phyloP scores from a whole-genome alignment of 2,888 invertebrate genomes.

The Beris morrisii region DNA sequence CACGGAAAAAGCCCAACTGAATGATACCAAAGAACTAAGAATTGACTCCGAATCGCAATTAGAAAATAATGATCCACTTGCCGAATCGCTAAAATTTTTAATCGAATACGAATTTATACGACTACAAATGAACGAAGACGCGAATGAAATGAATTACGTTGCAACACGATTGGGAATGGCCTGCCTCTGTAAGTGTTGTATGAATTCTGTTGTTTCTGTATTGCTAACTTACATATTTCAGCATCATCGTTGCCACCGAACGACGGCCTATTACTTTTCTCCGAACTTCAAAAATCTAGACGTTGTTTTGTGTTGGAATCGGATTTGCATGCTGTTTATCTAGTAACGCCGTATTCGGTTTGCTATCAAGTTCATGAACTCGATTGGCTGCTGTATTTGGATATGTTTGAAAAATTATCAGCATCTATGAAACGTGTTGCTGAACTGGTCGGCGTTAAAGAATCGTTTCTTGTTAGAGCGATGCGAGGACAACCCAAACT shows the following conservation, averaged over 20 bases:
- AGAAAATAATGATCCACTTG: conserved; percentile 53
- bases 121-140: conserved; percentile 59
- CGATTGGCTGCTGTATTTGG: conserved; percentile 79
- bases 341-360: conserved; percentile 92
- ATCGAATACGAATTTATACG: conserved; percentile 81
- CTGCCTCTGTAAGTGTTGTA: conserved; percentile 63
- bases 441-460: conserved; percentile 83
- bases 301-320: conserved; percentile 90
- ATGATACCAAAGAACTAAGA: background rate
- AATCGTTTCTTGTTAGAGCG: conserved; percentile 79
- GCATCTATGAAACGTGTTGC: conserved; percentile 83
- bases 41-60: conserved; percentile 41
- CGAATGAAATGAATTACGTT: conserved; percentile 60
- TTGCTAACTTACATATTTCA: conserved; percentile 31
- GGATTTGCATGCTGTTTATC: conserved; percentile 92
- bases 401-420: conserved; percentile 80
- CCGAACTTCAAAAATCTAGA: conserved; percentile 86
- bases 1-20: conserved; percentile 44
- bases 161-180: conserved; percentile 90
- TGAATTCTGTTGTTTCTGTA: background rate
- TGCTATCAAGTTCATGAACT: conserved; percentile 74
- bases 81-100: conserved; percentile 70
- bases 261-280: conserved; percentile 85
- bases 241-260: conserved; percentile 92
- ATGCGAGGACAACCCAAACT: conserved; percentile 67